Evolutionary conservation across 2,113 vertebrate species (phyloP), one percentile per base, ranked within the genome.

Genomic region (Hiodon alosoides): DNA sequence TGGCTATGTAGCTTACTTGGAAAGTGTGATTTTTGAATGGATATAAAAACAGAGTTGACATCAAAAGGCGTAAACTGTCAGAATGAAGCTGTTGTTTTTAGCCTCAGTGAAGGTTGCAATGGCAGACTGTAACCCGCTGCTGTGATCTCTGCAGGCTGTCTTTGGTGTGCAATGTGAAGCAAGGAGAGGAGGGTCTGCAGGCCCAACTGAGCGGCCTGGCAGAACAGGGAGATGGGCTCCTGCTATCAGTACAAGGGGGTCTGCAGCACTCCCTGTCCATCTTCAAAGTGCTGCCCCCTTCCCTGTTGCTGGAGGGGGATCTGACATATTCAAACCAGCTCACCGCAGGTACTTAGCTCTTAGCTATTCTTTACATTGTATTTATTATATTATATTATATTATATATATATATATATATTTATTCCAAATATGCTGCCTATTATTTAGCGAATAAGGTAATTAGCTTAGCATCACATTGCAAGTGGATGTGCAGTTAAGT

Each of bases 211-310:
- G 83, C 61, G 87, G 83, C 14, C 74, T 80, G 2, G 53, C 89
- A 7, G 82, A 85, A 50, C 71, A 68, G 68, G 85, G 82, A 76
- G 74, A 3, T 9, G 85, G 88, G 17, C 74, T 86, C 17, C 74
- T 80, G 75, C 73, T 94, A 72, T 82, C 84, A 31, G 50, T 94
- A 47, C 82, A 67, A 11, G 91, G 90, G 62, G 85, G 84, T 69
- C 52, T 92, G 53, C 87, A 80, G 55, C 91, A 94, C 78, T 91
- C 89, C 0, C 73, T 93, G 73, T 73, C 78, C 47, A 72, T 8
- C 61, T 80, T 93, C 57, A 9, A 76, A 13, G 5, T 78, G 54
- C 14, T 94, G 59, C 93, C 93, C 64, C 74, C 31, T 10, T 76
- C 82, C 48, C 75, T 93, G 73, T 84, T 82, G 47, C 50, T 95